Evolutionary conservation across 2,888 invertebrate genomes (phyloP).

Genomic region (Scaptomyza cyrtandrae): DNA sequence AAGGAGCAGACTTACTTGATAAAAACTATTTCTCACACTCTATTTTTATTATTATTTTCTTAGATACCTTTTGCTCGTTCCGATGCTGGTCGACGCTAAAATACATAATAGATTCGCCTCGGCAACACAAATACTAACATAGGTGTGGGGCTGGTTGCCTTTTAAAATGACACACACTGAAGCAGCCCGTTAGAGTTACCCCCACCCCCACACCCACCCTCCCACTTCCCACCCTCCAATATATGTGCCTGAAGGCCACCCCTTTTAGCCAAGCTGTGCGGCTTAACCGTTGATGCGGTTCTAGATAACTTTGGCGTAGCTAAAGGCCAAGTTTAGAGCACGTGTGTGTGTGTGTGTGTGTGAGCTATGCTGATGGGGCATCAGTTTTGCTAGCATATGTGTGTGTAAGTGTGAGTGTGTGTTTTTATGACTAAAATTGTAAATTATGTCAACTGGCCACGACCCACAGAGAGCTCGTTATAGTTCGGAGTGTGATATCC

Average conservation of each 20-base stretch:
- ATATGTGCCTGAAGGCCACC: slow-evolving; percentile 1
- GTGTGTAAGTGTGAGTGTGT: slow-evolving; percentile 23
- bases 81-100: slow-evolving; percentile 21
- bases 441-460: slow-evolving; percentile 79
- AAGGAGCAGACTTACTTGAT: slow-evolving; percentile 30
- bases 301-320: slow-evolving; percentile 70
- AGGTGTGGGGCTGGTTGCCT: background rate
- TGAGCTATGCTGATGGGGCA: slow-evolving; percentile 47
- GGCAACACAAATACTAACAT: slow-evolving; percentile 1
- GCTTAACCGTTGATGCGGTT: slow-evolving; percentile 73
- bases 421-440: slow-evolving; percentile 79
- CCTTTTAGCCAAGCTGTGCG: slow-evolving; percentile 25
- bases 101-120: slow-evolving; percentile 40
- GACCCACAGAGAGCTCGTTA: slow-evolving; percentile 76
- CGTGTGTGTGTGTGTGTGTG: slow-evolving; percentile 31
- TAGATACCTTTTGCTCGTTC: slow-evolving; percentile 20
- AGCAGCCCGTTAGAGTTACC: slow-evolving; percentile 4
- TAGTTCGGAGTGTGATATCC: slow-evolving; percentile 58
- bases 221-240: background rate
- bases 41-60: background rate
- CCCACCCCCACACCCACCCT: background rate
- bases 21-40: slow-evolving; percentile 44
- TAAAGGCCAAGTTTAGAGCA: slow-evolving; percentile 69
- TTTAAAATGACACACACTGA: slow-evolving; percentile 28
- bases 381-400: slow-evolving; percentile 46